Percentiles rank a stretch among this genome's conserved stretches.
Evolutionary conservation across 2,888 invertebrate genomes (phyloP).

Genomic region (Seira ritae): DNA sequence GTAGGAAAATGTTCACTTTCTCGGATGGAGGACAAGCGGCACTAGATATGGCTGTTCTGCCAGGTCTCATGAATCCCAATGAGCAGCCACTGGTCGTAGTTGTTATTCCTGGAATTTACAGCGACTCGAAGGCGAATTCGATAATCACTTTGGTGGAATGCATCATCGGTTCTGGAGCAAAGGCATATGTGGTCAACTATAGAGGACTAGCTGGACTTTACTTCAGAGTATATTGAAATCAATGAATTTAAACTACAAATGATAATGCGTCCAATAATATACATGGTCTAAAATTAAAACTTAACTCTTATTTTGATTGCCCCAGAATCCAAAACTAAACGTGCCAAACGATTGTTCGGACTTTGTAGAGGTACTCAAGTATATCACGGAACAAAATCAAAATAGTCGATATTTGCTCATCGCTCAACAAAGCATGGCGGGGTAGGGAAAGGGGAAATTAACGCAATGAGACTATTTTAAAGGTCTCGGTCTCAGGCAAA

Average conservation of each 20-base stretch:
- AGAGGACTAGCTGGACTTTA: slow-evolving; percentile 50
- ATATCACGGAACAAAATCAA: slow-evolving; percentile 41
- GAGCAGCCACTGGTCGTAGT: slow-evolving; percentile 43
- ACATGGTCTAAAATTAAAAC: too few relatives aligned
- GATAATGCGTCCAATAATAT: too few relatives aligned
- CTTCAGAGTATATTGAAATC: slow-evolving; percentile 31
- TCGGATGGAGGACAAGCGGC: slow-evolving; percentile 47
- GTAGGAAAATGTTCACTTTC: slow-evolving; percentile 52
- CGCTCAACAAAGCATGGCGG: slow-evolving; percentile 53
- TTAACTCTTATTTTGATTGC: not conserved
- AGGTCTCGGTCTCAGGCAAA: not conserved
- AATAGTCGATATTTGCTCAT: slow-evolving; percentile 40
- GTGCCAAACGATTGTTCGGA: slow-evolving; percentile 58
- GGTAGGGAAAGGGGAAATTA: slow-evolving; percentile 22
- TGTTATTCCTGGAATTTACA: slow-evolving; percentile 52
- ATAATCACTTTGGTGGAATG: slow-evolving; percentile 48
- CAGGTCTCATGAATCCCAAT: slow-evolving; percentile 41
- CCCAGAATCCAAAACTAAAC: slow-evolving; percentile 45
- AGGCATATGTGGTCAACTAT: slow-evolving; percentile 50
- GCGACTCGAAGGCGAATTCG: slow-evolving; percentile 48
- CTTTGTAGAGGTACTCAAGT: slow-evolving; percentile 43
- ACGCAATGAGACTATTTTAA: not conserved
- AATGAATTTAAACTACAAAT: not conserved
- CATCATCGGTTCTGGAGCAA: slow-evolving; percentile 44
- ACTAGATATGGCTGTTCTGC: slow-evolving; percentile 41